phyloP scores from a whole-genome alignment of 2,797 vertebrate species.

The Acipenser transmontanus region DNA sequence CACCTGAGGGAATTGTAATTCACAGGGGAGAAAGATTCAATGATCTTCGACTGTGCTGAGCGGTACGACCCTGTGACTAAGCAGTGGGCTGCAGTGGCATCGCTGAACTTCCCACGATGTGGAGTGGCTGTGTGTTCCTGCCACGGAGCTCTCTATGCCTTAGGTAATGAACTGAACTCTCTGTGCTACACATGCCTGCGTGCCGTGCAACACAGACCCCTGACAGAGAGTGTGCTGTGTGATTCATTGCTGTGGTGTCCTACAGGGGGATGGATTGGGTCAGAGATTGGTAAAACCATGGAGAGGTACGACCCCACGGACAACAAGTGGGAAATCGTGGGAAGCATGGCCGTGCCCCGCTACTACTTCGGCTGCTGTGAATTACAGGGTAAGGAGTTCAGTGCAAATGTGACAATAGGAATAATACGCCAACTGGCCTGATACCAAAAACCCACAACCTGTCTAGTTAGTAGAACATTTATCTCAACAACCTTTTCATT shows the following conservation, averaged over 20 bases:
- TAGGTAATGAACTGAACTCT: slow-evolving; percentile 61
- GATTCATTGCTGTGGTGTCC: background rate
- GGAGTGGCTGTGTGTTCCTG: slow-evolving; percentile 87
- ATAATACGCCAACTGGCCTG: no score
- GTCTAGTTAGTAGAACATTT: no score
- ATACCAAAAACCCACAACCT: no score
- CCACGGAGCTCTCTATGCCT: slow-evolving; percentile 87
- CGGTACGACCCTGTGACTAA: slow-evolving; percentile 92
- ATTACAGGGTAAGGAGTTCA: slow-evolving; percentile 72
- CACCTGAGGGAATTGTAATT: background rate
- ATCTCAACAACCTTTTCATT: no score
- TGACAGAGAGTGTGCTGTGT: background rate
- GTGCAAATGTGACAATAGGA: background rate
- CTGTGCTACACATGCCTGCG: no score
- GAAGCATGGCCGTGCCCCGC: slow-evolving; percentile 82
- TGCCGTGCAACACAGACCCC: no score
- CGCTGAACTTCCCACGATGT: slow-evolving; percentile 87
- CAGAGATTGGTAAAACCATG: slow-evolving; percentile 91
- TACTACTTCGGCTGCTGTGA: slow-evolving; percentile 96
- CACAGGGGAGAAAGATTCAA: slow-evolving; percentile 88
- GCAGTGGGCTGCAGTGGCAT: slow-evolving; percentile 90
- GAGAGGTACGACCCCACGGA: slow-evolving; percentile 92
- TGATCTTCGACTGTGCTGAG: slow-evolving; percentile 97
- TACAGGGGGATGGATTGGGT: slow-evolving; percentile 89
- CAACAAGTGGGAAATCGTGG: slow-evolving; percentile 91